phyloP scores from a whole-genome alignment of 2,797 vertebrate species.

The Perodicticus potto region DNA sequence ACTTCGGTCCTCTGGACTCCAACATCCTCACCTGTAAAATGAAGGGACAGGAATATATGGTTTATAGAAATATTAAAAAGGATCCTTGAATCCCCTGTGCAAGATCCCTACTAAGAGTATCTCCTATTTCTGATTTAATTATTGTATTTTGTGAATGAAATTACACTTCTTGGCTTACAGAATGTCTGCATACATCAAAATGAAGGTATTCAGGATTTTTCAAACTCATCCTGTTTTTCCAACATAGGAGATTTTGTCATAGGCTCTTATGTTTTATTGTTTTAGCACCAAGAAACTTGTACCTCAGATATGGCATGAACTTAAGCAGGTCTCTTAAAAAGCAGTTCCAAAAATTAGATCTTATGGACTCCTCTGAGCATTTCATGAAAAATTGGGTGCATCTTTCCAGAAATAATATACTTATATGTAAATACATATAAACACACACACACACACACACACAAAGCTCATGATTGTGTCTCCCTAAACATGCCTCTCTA shows the following conservation, averaged over 20 bases:
- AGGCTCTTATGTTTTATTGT: neutral
- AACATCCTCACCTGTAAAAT: neutral
- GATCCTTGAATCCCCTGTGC: neutral
- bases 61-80: conserved; percentile 22
- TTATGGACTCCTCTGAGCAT: neutral
- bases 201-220: neutral
- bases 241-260: neutral
- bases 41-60: neutral
- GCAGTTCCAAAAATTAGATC: neutral
- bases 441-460: neutral
- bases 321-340: neutral
- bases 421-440: neutral
- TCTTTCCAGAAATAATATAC: neutral
- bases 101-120: neutral
- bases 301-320: neutral
- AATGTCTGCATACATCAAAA: neutral
- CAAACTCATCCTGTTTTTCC: neutral
- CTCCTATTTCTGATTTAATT: neutral
- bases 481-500: neutral
- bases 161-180: neutral
- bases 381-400: neutral
- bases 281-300: neutral
- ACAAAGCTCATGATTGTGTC: neutral
- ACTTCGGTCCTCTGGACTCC: neutral
- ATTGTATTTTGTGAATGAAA: neutral